Base-by-base conservation (phyloP, 2,888 invertebrate genomes). In the Iselma pallidipennis region DNA sequence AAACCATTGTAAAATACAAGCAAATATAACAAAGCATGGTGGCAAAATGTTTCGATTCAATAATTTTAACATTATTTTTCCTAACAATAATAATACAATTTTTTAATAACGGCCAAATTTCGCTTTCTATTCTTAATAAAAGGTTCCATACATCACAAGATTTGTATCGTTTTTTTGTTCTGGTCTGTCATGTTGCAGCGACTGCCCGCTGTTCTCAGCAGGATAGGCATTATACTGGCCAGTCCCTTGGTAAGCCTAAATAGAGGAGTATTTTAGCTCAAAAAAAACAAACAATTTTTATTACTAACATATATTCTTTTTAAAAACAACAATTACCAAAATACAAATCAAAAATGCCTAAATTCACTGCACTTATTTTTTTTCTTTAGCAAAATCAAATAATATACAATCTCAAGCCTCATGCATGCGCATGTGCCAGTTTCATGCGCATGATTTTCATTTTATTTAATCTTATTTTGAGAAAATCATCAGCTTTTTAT, bases 201-300 rank as follows among this genome's bases (percentile, higher is more conserved):
- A 87, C 91, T 94, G 87, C 94, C 94, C 87, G 93, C 93, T 88
- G 93, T 94, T 86, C 91, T 94, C 89, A 93, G 91, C 91, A 91
- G 94, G 89, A 93, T 94, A 90, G 94, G 94, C 90, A 92, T 94
- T 86, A 92, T 94, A 88, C 91, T 94, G 91, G 93, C 93, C 90
- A 93, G 92, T 89, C 93, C 94, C 85, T 89, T 94, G 93, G 93
- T 94, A 94, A 94, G 94, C 85, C 83, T 82, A n/a, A n/a, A n/a
- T n/a, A 76, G 73, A 73, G 42, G 19, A 42, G 68, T 71, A 72
- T 71, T 65, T 66, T 68, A 68, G 71, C 71, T 74, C 42, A 21
- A 42, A 42, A n/a, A n/a, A n/a, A n/a, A n/a, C n/a, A n/a, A n/a
- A n/a, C n/a, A n/a, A n/a, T n/a, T n/a, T n/a, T n/a, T n/a, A n/a